phyloP scores from a whole-genome alignment of 2,888 invertebrate genomes.

The Eilema sororculum region DNA sequence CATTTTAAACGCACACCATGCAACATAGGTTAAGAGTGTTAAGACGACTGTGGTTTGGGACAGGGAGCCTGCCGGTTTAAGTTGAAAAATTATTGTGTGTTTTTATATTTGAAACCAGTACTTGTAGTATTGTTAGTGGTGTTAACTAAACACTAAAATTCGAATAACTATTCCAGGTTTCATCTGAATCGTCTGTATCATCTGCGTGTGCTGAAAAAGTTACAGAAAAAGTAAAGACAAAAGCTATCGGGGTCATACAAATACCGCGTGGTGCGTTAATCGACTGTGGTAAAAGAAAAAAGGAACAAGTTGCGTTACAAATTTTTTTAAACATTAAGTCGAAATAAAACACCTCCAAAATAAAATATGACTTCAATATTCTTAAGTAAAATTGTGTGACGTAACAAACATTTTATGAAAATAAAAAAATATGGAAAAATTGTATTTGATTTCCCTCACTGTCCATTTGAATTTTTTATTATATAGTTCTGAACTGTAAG shows the following conservation, averaged over 20 bases:
- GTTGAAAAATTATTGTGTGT: neutral
- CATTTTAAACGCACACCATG: no score
- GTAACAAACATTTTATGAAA: neutral
- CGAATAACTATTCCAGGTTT: conserved; percentile 1
- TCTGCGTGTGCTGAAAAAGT: neutral
- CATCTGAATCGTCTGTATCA: neutral
- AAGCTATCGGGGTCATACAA: conserved; percentile 13
- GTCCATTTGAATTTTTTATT: neutral
- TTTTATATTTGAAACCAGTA: neutral
- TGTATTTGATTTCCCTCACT: neutral
- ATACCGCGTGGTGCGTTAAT: conserved; percentile 14
- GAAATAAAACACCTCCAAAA: conserved; percentile 9
- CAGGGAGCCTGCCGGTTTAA: neutral
- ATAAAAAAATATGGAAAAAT: conserved; percentile 2
- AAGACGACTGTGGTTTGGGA: no score
- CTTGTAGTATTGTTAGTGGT: neutral
- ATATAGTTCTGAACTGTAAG: no score
- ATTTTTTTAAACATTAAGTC: conserved; percentile 13
- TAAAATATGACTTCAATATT: conserved; percentile 8
- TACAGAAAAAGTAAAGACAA: neutral
- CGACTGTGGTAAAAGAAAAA: conserved; percentile 14
- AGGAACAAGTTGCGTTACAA: conserved; percentile 13
- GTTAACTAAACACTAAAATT: neutral
- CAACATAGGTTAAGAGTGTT: no score
- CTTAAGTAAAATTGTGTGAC: neutral